Evolutionary conservation across 2,113 vertebrate genomes (phyloP).

Genomic region (Lepus americanus): DNA sequence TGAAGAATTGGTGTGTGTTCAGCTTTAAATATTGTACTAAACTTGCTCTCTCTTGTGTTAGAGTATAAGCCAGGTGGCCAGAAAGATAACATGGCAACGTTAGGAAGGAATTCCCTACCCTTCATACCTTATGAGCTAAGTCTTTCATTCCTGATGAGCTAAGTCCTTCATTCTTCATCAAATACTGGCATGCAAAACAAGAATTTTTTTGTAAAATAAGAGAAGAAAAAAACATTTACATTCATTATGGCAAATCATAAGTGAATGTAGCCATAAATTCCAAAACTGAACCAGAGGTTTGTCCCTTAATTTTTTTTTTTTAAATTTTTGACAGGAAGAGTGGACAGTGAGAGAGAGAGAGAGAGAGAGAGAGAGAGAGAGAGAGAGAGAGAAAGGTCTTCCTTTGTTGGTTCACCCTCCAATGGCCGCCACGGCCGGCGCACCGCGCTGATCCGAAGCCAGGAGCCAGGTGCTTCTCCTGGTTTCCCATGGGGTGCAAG

Average conservation of each 20-base stretch:
- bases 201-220: background rate
- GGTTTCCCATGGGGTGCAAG: too few species aligned
- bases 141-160: background rate
- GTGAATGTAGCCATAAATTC: background rate
- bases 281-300: slow-evolving; percentile 12
- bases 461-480: too few species aligned
- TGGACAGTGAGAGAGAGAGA: too few species aligned
- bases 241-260: background rate
- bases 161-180: slow-evolving; percentile 64
- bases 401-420: too few species aligned
- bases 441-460: too few species aligned
- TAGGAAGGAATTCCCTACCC: slow-evolving; percentile 60
- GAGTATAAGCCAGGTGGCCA: slow-evolving; percentile 61
- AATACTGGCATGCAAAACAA: slow-evolving; percentile 58
- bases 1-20: slow-evolving; percentile 37
- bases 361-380: too few species aligned
- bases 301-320: background rate
- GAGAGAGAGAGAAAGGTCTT: too few species aligned
- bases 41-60: slow-evolving; percentile 43
- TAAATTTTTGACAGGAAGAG: too few species aligned
- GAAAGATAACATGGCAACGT: slow-evolving; percentile 73
- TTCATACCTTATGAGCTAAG: slow-evolving; percentile 60
- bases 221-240: slow-evolving; percentile 15
- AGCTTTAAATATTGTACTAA: slow-evolving; percentile 67
- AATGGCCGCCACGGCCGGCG: too few species aligned